phyloP scores from a whole-genome alignment of 2,888 invertebrate genomes.

The Caenorhabditis uteleia region DNA sequence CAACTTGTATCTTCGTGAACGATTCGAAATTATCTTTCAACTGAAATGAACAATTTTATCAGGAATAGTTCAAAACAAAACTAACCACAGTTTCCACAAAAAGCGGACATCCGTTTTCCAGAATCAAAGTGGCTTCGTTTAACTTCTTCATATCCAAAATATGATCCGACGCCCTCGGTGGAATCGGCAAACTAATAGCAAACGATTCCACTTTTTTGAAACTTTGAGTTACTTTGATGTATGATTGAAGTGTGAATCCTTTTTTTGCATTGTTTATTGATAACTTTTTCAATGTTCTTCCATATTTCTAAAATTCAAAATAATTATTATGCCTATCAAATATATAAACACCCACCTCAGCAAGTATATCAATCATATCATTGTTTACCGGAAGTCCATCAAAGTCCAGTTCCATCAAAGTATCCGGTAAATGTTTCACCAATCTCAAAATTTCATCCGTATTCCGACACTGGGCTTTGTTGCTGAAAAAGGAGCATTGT shows the following conservation, averaged over 20 bases:
- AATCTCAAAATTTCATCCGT: not conserved
- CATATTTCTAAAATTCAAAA: not conserved
- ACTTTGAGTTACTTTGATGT: not conserved
- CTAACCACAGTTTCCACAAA: not conserved
- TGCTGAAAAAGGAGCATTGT: no score
- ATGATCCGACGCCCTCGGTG: not conserved
- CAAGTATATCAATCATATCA: no score
- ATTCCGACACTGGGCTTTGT: not conserved
- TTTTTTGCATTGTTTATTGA: not conserved
- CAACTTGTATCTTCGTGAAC: no score
- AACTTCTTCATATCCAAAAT: not conserved
- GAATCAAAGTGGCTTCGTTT: not conserved
- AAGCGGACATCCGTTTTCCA: not conserved
- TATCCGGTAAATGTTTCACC: not conserved
- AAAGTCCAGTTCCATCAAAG: not conserved
- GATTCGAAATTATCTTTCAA: no score
- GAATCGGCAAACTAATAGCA: not conserved
- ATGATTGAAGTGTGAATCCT: not conserved
- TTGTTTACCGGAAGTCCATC: not conserved
- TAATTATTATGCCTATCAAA: no score
- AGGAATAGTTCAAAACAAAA: not conserved
- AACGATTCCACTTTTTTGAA: not conserved
- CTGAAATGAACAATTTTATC: not conserved
- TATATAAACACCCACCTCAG: no score
- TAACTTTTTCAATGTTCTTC: not conserved